Base-by-base conservation (phyloP, 2,888 invertebrate species). In the Atrina japonica region DNA sequence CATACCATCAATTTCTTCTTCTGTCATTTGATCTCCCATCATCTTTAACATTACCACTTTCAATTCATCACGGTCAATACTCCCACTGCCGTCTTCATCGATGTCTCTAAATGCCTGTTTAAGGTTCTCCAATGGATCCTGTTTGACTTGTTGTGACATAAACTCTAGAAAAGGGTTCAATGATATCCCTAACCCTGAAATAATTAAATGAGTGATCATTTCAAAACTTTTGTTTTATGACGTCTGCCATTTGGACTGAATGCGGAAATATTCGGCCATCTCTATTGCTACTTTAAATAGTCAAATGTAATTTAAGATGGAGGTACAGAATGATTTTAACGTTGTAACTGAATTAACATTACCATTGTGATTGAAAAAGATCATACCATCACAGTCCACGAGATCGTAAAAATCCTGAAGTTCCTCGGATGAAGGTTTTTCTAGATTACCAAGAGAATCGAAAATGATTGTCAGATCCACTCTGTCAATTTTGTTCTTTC, bases 1-100 rank as follows among this genome's bases (percentile, higher is more conserved):
- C 29, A 71, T 45, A n/a, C 49, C 41, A 35, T 66, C 55, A 21
- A 71, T 50, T 18, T 66, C 61, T 14, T 59, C 50, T 35, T 71
- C 61, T 14, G 73, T 65, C 27, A 49, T 49, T 27, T 49, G 30
- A 27, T 30, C 49, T 5, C 49, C 29, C 61, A 61, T 61, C 23
- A 61, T 61, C 14, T 16, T n/a, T 35, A 61, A 21, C 61, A 61
- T 61, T 18, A 61, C 47, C 43, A 49, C 61, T 16, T 61, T 61
- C 18, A 50, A 35, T 61, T 61, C 61, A 9, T 47, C 7, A 7
- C 61, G 47, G 49, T 61, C 61, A 1, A 61, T 61, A 16, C 49
- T 49, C 29, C 61, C 61, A 49, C 61, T 61, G 21, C 61, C 61
- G 35, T 61, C 61, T 3, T 45, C 23, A 49, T 61, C 61, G 11